Percentiles rank a stretch among this genome's conserved stretches.
phyloP scores from a whole-genome alignment of 2,113 vertebrate species.

The Lamprotornis superbus region DNA sequence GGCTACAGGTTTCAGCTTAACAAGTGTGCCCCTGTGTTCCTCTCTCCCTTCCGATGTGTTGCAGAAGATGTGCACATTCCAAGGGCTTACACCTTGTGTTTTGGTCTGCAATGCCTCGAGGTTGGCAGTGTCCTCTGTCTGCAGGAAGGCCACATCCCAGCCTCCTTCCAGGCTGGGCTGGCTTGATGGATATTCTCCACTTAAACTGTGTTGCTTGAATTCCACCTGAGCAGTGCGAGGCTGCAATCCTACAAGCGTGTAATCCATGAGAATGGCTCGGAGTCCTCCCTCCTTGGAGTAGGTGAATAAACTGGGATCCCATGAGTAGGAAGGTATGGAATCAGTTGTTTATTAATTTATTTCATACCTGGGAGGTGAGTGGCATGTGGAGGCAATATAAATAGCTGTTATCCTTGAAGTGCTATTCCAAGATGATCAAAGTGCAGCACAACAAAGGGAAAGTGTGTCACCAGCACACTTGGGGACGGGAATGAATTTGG shows the following conservation, averaged over 20 bases:
- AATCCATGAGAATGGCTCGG: background rate
- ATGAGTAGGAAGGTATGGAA: background rate
- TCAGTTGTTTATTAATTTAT: background rate
- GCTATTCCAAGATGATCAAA: conserved; percentile 32
- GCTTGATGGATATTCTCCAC: accelerated
- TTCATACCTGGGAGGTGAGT: background rate
- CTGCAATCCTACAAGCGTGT: background rate
- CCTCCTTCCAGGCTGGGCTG: background rate
- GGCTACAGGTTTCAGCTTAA: background rate
- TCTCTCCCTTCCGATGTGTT: background rate
- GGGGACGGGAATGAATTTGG: background rate
- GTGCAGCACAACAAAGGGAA: conserved; percentile 30
- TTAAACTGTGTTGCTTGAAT: background rate
- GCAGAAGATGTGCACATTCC: background rate
- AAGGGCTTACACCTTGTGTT: background rate
- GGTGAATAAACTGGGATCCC: background rate
- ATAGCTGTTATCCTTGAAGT: background rate
- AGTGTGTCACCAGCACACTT: background rate
- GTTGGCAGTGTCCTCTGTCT: background rate
- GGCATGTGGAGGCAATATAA: background rate
- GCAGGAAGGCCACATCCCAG: background rate
- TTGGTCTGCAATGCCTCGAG: background rate
- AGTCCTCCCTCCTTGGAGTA: background rate
- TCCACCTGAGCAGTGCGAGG: background rate
- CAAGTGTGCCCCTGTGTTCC: background rate